Evolutionary conservation across 1,140 invertebrate genomes (phyloP).

Genomic region (Lordiphosa clarofinis): DNA sequence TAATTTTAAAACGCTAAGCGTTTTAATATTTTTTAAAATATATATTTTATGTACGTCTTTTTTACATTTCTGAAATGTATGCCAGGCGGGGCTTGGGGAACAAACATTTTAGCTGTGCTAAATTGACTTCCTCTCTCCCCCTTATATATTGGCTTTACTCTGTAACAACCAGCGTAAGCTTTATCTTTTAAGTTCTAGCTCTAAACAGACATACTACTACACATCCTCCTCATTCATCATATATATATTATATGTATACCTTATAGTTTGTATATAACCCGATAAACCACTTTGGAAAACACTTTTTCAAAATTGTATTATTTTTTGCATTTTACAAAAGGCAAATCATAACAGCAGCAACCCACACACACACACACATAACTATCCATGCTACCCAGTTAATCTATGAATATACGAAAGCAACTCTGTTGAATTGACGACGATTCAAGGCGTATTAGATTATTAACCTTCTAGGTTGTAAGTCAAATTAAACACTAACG

Average conservation of each 20-base stretch:
- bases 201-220: conserved; percentile 34
- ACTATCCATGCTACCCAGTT: conserved; percentile 33
- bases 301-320: conserved; percentile 61
- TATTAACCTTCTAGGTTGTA: conserved; percentile 9
- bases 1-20: conserved; percentile 60
- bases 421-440: conserved; percentile 7
- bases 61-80: conserved; percentile 71
- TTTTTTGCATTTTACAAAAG: conserved; percentile 69
- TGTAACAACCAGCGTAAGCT: conserved; percentile 30
- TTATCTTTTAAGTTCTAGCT: conserved; percentile 45
- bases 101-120: conserved; percentile 51
- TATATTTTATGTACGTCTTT: conserved; percentile 56
- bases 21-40: conserved; percentile 42
- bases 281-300: conserved; percentile 40
- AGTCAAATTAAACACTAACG: conserved; percentile 38
- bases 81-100: conserved; percentile 23
- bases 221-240: conserved; percentile 53
- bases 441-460: conserved; percentile 14
- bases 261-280: conserved; percentile 71
- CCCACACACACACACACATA: conserved; percentile 14
- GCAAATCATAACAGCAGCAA: conserved; percentile 29
- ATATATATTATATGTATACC: conserved; percentile 29
- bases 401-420: conserved; percentile 5
- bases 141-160: conserved; percentile 7
- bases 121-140: background rate